Conservation (phyloP, 2,113 vertebrate genomes). For the Panthera leo region DNA sequence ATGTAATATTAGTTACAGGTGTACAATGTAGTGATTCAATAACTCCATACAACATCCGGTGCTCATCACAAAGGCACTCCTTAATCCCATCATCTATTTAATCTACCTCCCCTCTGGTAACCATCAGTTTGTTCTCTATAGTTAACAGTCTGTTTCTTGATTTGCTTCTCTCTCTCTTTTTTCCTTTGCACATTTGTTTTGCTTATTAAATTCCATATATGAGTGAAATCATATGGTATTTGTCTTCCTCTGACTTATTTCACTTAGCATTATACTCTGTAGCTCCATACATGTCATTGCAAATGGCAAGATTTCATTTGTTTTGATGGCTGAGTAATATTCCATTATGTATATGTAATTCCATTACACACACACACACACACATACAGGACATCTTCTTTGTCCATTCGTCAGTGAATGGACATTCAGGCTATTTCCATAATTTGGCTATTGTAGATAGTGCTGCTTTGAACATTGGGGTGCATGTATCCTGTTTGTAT, state of each 20-base stretch:
- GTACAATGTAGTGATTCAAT: neutral
- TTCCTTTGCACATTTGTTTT: neutral
- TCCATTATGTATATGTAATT: neutral
- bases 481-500: neutral
- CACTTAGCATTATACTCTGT: neutral
- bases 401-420: neutral
- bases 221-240: neutral
- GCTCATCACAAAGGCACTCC: neutral
- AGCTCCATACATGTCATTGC: neutral
- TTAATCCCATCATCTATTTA: neutral
- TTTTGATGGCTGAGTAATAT: neutral
- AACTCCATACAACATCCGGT: neutral
- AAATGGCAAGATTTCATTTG: neutral
- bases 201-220: neutral
- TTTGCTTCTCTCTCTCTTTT: neutral
- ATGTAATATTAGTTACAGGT: neutral
- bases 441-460: neutral
- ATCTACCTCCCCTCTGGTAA: neutral
- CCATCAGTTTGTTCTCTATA: neutral
- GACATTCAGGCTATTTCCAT: neutral
- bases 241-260: neutral
- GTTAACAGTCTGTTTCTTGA: neutral
- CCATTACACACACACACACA: too few relatives aligned
- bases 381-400: neutral
- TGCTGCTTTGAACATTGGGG: neutral